Evolutionary conservation across 2,797 vertebrate species (phyloP).

Genomic region (Cyclopterus lumpus): DNA sequence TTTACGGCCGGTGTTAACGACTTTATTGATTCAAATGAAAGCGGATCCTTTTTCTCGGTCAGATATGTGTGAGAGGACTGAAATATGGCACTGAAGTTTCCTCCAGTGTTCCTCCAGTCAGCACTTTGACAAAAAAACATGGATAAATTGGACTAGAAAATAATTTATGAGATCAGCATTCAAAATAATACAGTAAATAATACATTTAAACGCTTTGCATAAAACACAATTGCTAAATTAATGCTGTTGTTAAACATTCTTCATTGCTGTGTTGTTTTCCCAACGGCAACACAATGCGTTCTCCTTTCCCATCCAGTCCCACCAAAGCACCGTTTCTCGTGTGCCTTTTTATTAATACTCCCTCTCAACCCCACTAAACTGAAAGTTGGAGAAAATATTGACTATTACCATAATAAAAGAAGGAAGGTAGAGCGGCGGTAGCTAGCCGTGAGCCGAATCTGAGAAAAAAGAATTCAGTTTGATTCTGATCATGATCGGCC

Average conservation of each 20-base stretch:
- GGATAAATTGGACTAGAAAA: not conserved
- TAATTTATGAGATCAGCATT: not conserved
- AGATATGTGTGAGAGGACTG: not conserved
- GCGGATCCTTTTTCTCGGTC: not conserved
- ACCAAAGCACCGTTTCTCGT: conserved; percentile 22
- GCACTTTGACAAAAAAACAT: too few relatives aligned
- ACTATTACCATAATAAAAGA: not conserved
- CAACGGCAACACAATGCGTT: conserved; percentile 15
- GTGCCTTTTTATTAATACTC: conserved; percentile 31
- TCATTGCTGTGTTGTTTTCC: conserved; percentile 28
- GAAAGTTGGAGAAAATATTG: conserved; percentile 27
- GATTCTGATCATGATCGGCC: conserved; percentile 1
- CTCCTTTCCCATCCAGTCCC: conserved; percentile 35
- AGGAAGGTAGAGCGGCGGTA: not conserved
- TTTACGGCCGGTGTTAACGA: not conserved
- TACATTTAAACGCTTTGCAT: not conserved
- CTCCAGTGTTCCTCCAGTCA: not conserved
- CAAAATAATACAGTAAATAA: not conserved
- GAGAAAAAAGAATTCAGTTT: conserved; percentile 5
- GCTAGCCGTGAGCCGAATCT: conserved; percentile 7
- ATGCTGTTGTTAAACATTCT: conserved; percentile 4
- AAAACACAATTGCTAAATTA: not conserved
- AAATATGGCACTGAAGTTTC: not conserved
- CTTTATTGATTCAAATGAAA: not conserved
- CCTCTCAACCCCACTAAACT: conserved; percentile 51